Evolutionary conservation across 92 coral and sea anemone genomes (phyloP).

Genomic region (Actinostola sp.): DNA sequence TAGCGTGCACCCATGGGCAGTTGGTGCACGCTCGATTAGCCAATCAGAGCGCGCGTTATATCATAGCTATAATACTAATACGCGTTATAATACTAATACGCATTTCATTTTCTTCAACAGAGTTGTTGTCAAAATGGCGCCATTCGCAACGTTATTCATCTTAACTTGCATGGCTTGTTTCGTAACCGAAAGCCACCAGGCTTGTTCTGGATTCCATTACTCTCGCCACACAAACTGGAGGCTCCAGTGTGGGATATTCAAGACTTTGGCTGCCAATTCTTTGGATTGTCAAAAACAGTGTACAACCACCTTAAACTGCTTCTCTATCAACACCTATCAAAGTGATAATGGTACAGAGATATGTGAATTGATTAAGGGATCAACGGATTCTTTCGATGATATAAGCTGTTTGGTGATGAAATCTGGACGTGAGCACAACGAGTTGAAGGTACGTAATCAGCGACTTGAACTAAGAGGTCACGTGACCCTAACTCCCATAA

Average conservation of each 20-base stretch:
- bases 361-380: neutral
- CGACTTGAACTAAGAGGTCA: too few relatives aligned
- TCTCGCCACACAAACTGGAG: neutral
- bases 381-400: neutral
- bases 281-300: neutral
- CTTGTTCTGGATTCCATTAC: neutral
- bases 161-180: too few relatives aligned
- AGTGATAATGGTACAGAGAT: constrained; percentile 2
- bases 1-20: too few relatives aligned
- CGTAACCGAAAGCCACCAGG: too few relatives aligned
- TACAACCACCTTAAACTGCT: neutral
- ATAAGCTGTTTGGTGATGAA: neutral
- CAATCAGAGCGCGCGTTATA: too few relatives aligned
- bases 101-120: too few relatives aligned
- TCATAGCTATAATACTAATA: too few relatives aligned
- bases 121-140: too few relatives aligned
- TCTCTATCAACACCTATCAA: neutral
- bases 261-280: neutral
- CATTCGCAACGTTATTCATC: too few relatives aligned
- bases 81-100: too few relatives aligned
- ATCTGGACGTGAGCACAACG: neutral
- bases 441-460: neutral
- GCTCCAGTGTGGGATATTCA: neutral
- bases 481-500: too few relatives aligned
- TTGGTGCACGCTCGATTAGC: too few relatives aligned